A percentile compares a stretch with the other conserved stretches of the same genome.
Evolutionary conservation across 2,888 invertebrate species (phyloP).

Genomic region (Onthophagus sagittarius): DNA sequence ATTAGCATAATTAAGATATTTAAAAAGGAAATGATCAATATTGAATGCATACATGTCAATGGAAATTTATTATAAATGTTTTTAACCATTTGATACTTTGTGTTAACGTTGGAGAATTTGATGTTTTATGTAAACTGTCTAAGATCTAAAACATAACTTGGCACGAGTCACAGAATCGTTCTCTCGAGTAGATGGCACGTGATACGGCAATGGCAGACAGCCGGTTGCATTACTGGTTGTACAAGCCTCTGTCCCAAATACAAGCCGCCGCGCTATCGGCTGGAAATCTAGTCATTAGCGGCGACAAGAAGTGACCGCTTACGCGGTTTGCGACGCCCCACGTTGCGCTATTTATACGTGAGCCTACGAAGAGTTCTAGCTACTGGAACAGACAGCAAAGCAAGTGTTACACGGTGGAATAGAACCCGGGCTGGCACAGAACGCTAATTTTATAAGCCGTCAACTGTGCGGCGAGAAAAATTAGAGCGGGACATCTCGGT

Average conservation of each 20-base stretch:
- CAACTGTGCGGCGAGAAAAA: background rate
- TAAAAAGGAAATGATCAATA: too few species aligned
- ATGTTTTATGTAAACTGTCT: background rate
- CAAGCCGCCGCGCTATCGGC: constrained; percentile 22
- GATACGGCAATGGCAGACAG: background rate
- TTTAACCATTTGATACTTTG: background rate
- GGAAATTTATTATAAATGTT: too few species aligned
- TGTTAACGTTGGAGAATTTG: background rate
- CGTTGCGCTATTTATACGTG: background rate
- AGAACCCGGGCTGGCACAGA: background rate
- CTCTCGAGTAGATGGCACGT: background rate
- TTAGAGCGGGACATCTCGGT: background rate
- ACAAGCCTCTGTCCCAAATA: constrained; percentile 21
- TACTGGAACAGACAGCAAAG: background rate
- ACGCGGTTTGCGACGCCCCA: background rate
- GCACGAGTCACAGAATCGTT: background rate
- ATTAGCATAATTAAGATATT: too few species aligned
- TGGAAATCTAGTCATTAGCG: constrained; percentile 33
- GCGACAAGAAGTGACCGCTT: constrained; percentile 32
- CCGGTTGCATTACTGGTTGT: background rate
- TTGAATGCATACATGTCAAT: too few species aligned
- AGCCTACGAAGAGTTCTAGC: background rate
- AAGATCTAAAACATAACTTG: background rate
- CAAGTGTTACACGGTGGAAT: background rate
- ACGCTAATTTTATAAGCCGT: background rate